Percentiles rank a stretch among this genome's conserved stretches.
Evolutionary conservation across 2,888 invertebrate genomes (phyloP).

Genomic region (Drosophila seclusa): DNA sequence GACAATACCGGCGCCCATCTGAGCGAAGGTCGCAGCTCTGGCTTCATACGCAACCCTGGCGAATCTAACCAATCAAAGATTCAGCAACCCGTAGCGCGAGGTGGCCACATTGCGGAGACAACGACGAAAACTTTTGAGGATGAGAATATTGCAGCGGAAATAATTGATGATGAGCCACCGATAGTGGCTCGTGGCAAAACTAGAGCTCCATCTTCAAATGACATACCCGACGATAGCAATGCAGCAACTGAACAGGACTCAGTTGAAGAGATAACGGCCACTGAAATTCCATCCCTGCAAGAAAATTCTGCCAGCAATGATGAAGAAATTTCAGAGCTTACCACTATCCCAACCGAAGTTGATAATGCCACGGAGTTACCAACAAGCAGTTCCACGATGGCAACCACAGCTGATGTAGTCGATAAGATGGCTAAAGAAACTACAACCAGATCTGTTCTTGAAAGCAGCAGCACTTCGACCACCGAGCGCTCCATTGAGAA

Average conservation of each 20-base stretch:
- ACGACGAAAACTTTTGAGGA: conserved; percentile 49
- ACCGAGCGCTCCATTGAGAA: not conserved
- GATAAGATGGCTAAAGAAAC: not conserved
- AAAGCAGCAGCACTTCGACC: conserved; percentile 8
- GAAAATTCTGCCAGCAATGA: not conserved
- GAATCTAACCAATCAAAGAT: conserved; percentile 13
- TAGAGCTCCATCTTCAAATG: conserved; percentile 36
- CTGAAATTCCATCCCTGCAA: not conserved
- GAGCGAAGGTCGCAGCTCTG: conserved; percentile 54
- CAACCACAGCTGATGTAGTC: not conserved
- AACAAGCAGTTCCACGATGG: not conserved
- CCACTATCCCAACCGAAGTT: conserved; percentile 5
- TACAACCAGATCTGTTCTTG: not conserved
- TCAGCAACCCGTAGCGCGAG: conserved; percentile 56
- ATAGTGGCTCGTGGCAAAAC: conserved; percentile 37
- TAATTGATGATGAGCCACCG: conserved; percentile 52
- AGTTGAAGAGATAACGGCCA: conserved; percentile 24
- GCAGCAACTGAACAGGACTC: conserved; percentile 60
- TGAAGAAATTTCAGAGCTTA: conserved; percentile 1
- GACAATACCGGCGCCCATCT: conserved; percentile 54
- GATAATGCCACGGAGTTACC: not conserved
- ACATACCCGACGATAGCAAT: conserved; percentile 50
- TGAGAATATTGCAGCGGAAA: conserved; percentile 62
- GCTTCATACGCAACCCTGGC: conserved; percentile 56
- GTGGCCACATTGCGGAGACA: conserved; percentile 48